Evolutionary conservation across 1,140 invertebrate species (phyloP).

Genomic region (Pseudomyrmex flavicornis): DNA sequence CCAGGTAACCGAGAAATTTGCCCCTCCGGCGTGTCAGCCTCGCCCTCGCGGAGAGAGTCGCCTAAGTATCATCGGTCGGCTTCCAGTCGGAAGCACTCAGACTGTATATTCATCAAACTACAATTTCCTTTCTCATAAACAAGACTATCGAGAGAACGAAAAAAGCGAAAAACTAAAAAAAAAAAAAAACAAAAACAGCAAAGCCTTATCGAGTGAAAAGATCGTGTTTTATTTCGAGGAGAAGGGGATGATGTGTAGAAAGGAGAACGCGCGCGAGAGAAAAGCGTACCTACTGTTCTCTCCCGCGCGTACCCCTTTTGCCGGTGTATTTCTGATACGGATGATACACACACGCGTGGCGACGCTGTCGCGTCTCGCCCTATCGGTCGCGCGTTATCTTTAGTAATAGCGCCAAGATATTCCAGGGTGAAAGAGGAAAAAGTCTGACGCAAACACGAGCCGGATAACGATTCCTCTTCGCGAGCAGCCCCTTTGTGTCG

Average conservation of each 20-base stretch:
- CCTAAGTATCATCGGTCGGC: conserved; percentile 54
- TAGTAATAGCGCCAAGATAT: conserved; percentile 55
- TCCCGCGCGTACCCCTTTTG: conserved; percentile 35
- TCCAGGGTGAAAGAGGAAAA: conserved; percentile 56
- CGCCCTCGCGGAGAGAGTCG: conserved; percentile 25
- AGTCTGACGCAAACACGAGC: conserved; percentile 58
- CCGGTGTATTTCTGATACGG: conserved; percentile 46
- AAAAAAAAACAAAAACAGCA: not conserved
- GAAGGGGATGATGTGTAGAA: not conserved
- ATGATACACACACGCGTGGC: conserved; percentile 28
- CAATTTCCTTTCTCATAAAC: not conserved
- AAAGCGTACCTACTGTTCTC: not conserved
- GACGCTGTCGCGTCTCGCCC: conserved; percentile 1
- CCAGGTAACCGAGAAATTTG: conserved; percentile 72
- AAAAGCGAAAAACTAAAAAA: not conserved
- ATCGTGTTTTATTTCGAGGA: not conserved
- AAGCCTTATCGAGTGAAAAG: not conserved
- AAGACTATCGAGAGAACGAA: too few species aligned
- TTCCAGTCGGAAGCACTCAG: conserved; percentile 38
- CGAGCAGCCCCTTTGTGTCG: conserved; percentile 55
- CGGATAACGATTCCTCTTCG: conserved; percentile 51
- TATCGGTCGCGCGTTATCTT: conserved; percentile 55
- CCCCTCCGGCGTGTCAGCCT: conserved; percentile 60
- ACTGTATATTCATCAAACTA: not conserved
- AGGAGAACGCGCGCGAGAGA: not conserved